Base-by-base conservation (phyloP, 2,797 vertebrate genomes). In the Apogon talboti region DNA sequence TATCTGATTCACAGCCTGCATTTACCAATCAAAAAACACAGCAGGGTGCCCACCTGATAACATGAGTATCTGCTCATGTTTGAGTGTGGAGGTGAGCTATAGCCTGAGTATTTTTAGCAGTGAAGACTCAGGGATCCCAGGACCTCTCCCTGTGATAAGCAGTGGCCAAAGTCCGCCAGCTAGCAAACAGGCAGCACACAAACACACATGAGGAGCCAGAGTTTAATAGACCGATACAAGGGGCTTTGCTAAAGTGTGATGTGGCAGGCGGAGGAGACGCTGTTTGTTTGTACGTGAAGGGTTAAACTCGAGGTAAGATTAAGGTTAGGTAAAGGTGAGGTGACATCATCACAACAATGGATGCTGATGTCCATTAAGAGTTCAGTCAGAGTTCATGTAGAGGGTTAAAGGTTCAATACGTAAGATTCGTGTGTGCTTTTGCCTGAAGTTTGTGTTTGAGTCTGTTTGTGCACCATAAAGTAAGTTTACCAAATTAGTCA, bases 91-190 rank as follows among this genome's bases (percentile, higher is more conserved):
- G 53, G 52, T 11, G 40, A 64, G 72, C 62, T 65, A 43, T 47
- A 16, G 18, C 37, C 7, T 52, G 74, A 88, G 73, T 92, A 91
- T 92, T 92, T 92, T 90, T 90, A 93, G 90, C 71, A 57, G 59
- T 78, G 79, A 81, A 79, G 85, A 82, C 84, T 68, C 80, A 86
- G 87, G 85, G 87, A 92, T 90, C 89, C 90, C 90, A 88, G 86
- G 82, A 89, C 92, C 91, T 91, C 90, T 90, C 91, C 86, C 81
- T 82, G 79, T 79, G 93, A 94, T 94, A 94, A 94, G 91, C 73
- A 43, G 43, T 56, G 92, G 73, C 88, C 91, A 94, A 94, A 94
- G 94, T 94, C 92, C 89, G 38, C 72, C 38, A 45, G 73, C 82
- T 55, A 87, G 78, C 80, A 90, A 92, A 92, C 66, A 90, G 66